These are phyloP conservation scores for Thymelicus lineola DNA, from an alignment of 2,888 invertebrate genomes.

Conservation along the genomic window DNA sequence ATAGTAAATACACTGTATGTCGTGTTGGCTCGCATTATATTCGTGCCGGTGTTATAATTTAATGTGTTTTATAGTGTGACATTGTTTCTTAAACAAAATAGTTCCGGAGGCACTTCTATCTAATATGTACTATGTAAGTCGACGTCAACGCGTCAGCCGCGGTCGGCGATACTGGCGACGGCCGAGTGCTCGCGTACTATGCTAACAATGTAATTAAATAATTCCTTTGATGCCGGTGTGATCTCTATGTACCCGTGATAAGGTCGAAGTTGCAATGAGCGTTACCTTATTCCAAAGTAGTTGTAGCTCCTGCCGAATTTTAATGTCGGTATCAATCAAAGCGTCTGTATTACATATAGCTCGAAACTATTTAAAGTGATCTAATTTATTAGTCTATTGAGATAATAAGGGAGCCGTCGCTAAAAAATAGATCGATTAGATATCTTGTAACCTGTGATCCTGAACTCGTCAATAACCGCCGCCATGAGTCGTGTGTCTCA, in stretches of 20 bases:
- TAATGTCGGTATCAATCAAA: constrained; percentile 34
- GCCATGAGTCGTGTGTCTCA: background rate
- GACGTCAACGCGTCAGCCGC: no score
- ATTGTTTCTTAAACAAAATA: background rate
- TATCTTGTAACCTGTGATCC: constrained; percentile 2
- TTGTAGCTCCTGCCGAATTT: constrained; percentile 37
- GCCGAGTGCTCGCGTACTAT: constrained; percentile 3
- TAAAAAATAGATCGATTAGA: constrained; percentile 1
- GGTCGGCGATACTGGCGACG: background rate
- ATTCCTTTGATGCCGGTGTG: constrained; percentile 6
- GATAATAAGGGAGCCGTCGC: constrained; percentile 6
- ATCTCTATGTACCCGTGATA: background rate
- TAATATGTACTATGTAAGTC: background rate
- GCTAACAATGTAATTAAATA: constrained; percentile 35
- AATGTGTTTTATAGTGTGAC: no score
- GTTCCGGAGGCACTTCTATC: background rate
- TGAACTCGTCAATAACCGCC: background rate
- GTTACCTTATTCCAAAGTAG: constrained; percentile 9
- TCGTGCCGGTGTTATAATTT: no score
- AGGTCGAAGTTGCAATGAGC: background rate
- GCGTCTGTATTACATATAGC: constrained; percentile 10
- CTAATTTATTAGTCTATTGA: constrained; percentile 24
- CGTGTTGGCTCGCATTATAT: no score
- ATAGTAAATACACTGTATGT: no score
- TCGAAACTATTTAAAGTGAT: constrained; percentile 11